Percentiles rank a stretch among this genome's conserved stretches.
Conservation (phyloP, 2,888 invertebrate genomes). For the Pristionchus entomophagus region DNA sequence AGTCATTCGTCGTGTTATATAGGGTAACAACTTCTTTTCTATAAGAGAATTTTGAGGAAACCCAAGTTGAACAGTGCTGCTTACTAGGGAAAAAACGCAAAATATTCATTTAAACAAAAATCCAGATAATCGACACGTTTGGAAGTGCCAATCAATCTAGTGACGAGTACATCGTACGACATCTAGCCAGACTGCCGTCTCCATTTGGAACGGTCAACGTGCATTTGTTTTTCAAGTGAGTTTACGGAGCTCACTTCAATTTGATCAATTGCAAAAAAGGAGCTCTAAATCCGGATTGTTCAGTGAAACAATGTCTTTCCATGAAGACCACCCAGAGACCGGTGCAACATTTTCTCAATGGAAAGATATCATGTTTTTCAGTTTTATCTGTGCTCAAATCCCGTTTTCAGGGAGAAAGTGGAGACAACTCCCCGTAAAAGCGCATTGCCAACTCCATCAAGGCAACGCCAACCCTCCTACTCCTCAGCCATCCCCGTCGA, state of each 20-base stretch:
- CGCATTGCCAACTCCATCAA: background rate
- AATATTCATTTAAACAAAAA: too few relatives aligned
- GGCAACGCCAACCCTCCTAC: background rate
- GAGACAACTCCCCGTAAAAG: background rate
- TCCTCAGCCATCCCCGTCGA: conserved; percentile 31
- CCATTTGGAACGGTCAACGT: conserved; percentile 19
- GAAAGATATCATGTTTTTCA: too few relatives aligned
- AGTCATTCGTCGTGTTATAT: conserved; percentile 39
- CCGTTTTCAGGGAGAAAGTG: conserved; percentile 16
- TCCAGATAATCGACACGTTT: background rate
- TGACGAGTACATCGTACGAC: conserved; percentile 2
- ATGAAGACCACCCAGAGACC: too few relatives aligned
- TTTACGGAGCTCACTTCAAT: too few relatives aligned
- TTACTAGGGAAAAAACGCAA: background rate
- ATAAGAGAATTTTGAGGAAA: background rate
- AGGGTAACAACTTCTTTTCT: background rate
- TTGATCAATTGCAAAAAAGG: too few relatives aligned
- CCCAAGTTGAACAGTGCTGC: background rate
- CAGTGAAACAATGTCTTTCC: too few relatives aligned
- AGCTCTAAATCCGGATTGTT: too few relatives aligned
- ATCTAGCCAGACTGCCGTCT: conserved; percentile 28
- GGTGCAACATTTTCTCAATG: too few relatives aligned
- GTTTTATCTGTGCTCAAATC: too few relatives aligned
- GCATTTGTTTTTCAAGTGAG: conserved; percentile 28
- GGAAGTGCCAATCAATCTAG: background rate